Evolutionary conservation across 2,113 vertebrate species (phyloP).

Genomic region (Phyllostomus hastatus): DNA sequence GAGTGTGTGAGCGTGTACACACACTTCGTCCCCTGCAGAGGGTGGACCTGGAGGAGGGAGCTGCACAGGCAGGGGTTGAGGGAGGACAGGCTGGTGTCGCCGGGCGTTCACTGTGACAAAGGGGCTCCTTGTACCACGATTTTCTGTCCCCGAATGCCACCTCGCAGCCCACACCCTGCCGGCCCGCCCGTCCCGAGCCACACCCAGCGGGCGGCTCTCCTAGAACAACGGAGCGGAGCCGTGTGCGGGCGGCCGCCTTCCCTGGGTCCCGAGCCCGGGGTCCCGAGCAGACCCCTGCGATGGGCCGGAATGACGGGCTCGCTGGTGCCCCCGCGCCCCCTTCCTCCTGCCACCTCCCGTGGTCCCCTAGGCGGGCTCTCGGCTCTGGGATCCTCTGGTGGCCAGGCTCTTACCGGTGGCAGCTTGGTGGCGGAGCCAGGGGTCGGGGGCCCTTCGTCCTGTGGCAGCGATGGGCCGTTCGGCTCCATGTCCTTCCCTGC

Average conservation of each 20-base stretch:
- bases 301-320: rapidly evolving
- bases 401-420: conserved; percentile 56
- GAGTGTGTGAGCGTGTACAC: background rate
- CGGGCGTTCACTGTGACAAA: rapidly evolving
- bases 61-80: background rate
- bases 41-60: rapidly evolving
- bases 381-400: rapidly evolving
- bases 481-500: conserved; percentile 91
- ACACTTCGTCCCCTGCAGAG: no score
- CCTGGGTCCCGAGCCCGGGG: rapidly evolving
- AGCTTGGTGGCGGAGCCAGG: conserved; percentile 90
- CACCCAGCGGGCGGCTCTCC: background rate
- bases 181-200: rapidly evolving
- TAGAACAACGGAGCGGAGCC: background rate
- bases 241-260: background rate
- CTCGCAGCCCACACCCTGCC: background rate
- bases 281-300: rapidly evolving
- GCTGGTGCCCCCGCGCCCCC: rapidly evolving
- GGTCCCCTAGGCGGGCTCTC: background rate
- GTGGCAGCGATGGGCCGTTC: conserved; percentile 78
- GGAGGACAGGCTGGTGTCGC: rapidly evolving
- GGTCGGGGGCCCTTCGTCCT: conserved; percentile 89
- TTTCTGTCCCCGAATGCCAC: background rate
- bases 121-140: rapidly evolving
- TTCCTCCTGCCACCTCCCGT: background rate